Conservation (phyloP, 1,140 invertebrate species). For the Lepidurus apus region DNA sequence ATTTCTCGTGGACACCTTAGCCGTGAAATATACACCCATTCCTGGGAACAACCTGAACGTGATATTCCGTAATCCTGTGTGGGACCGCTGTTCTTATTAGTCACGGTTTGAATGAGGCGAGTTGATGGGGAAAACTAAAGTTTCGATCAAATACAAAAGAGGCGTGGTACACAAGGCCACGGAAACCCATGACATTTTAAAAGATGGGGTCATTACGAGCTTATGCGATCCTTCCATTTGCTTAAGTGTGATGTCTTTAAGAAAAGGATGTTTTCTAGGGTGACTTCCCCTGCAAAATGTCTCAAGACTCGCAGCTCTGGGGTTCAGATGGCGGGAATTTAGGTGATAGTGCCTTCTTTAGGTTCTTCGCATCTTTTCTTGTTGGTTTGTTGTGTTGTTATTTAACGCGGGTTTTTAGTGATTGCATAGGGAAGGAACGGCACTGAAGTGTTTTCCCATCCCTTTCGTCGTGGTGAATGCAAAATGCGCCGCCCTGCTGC, state of each 20-base stretch:
- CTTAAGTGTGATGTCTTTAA: not conserved
- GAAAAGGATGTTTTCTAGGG: not conserved
- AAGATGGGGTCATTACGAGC: constrained; percentile 8
- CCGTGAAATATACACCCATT: no score
- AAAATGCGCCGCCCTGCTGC: constrained; percentile 9
- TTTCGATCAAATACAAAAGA: not conserved
- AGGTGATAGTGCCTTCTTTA: not conserved
- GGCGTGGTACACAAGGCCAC: not conserved
- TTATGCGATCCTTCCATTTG: constrained; percentile 18
- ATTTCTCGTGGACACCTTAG: no score
- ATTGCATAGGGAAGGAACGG: not conserved
- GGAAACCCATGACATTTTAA: not conserved
- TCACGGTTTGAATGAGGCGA: no score
- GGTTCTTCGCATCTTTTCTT: not conserved
- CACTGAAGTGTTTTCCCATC: not conserved
- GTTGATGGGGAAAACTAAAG: not conserved
- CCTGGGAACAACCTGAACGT: no score
- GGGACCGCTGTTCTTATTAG: no score
- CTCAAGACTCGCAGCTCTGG: not conserved
- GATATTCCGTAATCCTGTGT: no score
- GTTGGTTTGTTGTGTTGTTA: not conserved
- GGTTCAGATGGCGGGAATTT: not conserved
- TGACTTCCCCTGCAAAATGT: not conserved
- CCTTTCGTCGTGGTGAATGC: not conserved
- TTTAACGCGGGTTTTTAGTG: not conserved